Base-by-base conservation (phyloP, 2,888 invertebrate genomes). In the Drosophila robusta region DNA sequence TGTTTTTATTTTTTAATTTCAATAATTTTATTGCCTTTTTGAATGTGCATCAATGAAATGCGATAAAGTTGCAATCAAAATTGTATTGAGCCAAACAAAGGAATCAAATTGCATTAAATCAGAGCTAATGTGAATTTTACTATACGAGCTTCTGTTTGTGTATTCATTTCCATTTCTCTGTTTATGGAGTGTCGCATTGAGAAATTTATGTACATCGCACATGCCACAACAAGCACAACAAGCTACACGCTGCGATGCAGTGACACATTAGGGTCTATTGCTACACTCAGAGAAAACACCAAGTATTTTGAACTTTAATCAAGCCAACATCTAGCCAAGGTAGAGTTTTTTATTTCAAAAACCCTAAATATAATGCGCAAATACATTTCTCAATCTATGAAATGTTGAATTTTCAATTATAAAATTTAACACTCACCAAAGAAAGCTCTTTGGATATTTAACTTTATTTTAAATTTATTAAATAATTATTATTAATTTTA, bases 131-230 rank as follows among this genome's bases (percentile, higher is more conserved):
- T 51, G 9, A 56, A 74, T 62, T 78, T 62, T 54, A 65, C 60
- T 62, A 52, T 58, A 47, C 64, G 45, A 11, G 24, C 56, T 9
- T 34, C 6, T 44, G 44, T 32, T 44, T 44, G 9, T 44, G 18
- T 49, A 45, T 69, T 24, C 16, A 61, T 62, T 67, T 66, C 44
- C 58, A 67, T 69, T 67, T 69, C 50, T 12, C 24, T 69, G 63
- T 72, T 81, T 73, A 79, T 73, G 45, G 63, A 67, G 66, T 81
- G 72, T 67, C 76, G 49, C 38, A 61, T 54, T 51, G 14, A 16
- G 56, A 66, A 75, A 80, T 77, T 74, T 77, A 72, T 68, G 50
- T 26, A 24, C 67, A 29, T 42, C 45, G 39, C 69, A 68, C 68
- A 60, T 63, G 63, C 38, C 45, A 36, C 45, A 39, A 34, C 57